Conservation (phyloP, 1,140 invertebrate species). For the Eriosoma lanigerum region DNA sequence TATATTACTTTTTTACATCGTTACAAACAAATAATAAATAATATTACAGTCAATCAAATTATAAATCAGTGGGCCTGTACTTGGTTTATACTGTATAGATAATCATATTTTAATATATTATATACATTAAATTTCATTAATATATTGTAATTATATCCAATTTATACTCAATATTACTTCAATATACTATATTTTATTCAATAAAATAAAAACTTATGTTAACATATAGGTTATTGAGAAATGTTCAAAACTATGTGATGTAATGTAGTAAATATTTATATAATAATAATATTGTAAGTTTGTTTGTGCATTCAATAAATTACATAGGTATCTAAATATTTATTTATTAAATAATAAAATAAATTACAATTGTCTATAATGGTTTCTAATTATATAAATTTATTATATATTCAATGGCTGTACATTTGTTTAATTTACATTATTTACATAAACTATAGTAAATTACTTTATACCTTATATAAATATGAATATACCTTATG, state of each 20-base stretch:
- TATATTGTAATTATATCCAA: not conserved
- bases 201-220: not conserved
- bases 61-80: not conserved
- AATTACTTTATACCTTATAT: not conserved
- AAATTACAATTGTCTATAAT: not conserved
- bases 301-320: not conserved
- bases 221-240: not conserved
- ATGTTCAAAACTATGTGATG: not conserved
- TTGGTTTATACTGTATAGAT: not conserved
- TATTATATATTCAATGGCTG: not conserved
- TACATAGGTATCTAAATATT: not conserved
- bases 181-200: not conserved
- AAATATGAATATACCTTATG: not conserved
- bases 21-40: too few relatives aligned
- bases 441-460: not conserved
- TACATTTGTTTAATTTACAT: constrained; percentile 18
- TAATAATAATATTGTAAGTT: not conserved
- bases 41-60: too few relatives aligned
- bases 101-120: not conserved
- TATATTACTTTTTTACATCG: not conserved
- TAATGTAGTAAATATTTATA: not conserved
- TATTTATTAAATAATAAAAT: constrained; percentile 4
- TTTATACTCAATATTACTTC: not conserved
- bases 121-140: not conserved
- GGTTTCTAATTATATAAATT: not conserved